A percentile compares a stretch with the other conserved stretches of the same genome.
phyloP scores from a whole-genome alignment of 2,113 vertebrate species.

The Lucifuga dentata region DNA sequence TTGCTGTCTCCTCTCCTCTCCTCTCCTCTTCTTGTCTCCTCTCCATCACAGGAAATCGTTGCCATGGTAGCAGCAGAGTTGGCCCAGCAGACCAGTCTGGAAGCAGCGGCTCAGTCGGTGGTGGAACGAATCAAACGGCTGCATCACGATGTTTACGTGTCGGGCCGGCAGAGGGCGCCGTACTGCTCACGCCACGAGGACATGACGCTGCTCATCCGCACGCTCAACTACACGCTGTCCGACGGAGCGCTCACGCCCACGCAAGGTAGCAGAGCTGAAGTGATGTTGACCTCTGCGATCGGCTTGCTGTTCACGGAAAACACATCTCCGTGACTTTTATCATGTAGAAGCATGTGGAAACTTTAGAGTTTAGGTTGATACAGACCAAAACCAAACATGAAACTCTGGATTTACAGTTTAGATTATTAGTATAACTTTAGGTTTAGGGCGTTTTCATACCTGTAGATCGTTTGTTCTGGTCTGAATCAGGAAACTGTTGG shows the following conservation, averaged over 20 bases:
- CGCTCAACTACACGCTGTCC: conserved; percentile 90
- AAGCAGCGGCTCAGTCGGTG: conserved; percentile 93
- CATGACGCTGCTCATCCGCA: conserved; percentile 96
- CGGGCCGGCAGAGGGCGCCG: conserved; percentile 89
- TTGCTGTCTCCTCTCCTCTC: neutral
- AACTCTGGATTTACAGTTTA: too few species aligned
- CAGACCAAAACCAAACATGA: too few species aligned
- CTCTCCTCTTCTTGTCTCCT: neutral
- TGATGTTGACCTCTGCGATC: too few species aligned
- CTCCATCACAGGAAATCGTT: conserved; percentile 89
- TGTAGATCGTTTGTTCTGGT: too few species aligned
- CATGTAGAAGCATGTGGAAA: too few species aligned
- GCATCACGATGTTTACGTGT: conserved; percentile 92
- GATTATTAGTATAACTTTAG: too few species aligned
- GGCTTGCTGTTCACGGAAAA: too few species aligned
- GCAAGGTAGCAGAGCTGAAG: conserved; percentile 82
- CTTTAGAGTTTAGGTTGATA: too few species aligned
- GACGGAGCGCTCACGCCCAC: conserved; percentile 87
- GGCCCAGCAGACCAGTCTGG: conserved; percentile 91
- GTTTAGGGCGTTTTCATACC: too few species aligned
- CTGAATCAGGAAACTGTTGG: too few species aligned
- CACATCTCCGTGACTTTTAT: too few species aligned
- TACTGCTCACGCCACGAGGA: conserved; percentile 94
- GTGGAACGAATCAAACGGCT: conserved; percentile 94
- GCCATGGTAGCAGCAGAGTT: conserved; percentile 98